phyloP scores from a whole-genome alignment of 2,888 invertebrate genomes.

The Acrocyrtus sp. region DNA sequence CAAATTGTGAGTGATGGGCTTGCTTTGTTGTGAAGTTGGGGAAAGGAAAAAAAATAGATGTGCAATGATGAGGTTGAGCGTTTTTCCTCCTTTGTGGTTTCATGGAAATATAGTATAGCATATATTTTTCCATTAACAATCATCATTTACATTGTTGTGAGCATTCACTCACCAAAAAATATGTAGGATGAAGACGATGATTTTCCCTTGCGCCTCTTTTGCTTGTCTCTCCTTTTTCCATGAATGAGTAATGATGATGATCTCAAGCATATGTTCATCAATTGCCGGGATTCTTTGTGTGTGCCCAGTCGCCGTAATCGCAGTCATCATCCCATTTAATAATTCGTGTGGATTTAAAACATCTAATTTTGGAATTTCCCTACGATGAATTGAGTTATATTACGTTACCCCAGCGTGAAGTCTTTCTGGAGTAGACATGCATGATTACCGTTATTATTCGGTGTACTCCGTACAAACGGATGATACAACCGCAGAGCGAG shows the following conservation, averaged over 20 bases:
- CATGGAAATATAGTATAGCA: slow-evolving; percentile 29
- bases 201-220: slow-evolving; percentile 12
- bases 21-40: neutral
- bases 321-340: slow-evolving; percentile 49
- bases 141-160: slow-evolving; percentile 30
- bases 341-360: slow-evolving; percentile 45
- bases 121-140: too few relatives aligned
- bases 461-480: neutral
- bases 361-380: slow-evolving; percentile 47
- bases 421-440: too few relatives aligned
- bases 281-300: slow-evolving; percentile 39
- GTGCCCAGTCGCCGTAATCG: slow-evolving; percentile 44
- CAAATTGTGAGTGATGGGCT: neutral
- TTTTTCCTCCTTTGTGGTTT: slow-evolving; percentile 44
- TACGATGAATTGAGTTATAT: slow-evolving; percentile 41
- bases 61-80: neutral
- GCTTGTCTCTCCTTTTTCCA: slow-evolving; percentile 19
- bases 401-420: slow-evolving; percentile 16
- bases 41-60: neutral
- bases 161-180: slow-evolving; percentile 35
- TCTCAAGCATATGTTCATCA: slow-evolving; percentile 46
- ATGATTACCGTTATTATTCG: too few relatives aligned
- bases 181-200: too few relatives aligned
- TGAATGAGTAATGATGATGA: slow-evolving; percentile 51
- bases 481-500: too few relatives aligned